These are phyloP conservation scores for Ennomos fuscantarius DNA, from an alignment of 2,888 invertebrate species.

Conservation along the genomic window DNA sequence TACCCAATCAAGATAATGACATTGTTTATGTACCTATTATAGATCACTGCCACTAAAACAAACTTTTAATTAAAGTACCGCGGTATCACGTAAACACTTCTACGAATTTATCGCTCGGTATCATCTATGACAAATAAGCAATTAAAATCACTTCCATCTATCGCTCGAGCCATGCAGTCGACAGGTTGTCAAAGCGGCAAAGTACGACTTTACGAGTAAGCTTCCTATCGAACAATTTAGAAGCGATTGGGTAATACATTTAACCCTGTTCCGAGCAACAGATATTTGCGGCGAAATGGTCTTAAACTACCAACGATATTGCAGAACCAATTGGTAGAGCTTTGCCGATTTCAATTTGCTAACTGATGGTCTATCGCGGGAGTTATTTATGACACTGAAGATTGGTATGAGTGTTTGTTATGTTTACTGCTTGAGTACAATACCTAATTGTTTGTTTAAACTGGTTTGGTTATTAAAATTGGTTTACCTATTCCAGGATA, in stretches of 20 bases:
- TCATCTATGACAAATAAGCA: slow-evolving; percentile 31
- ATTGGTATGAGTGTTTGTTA: background rate
- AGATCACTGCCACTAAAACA: too few species aligned
- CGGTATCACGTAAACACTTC: slow-evolving; percentile 5
- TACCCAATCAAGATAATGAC: too few species aligned
- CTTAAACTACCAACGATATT: slow-evolving; percentile 38
- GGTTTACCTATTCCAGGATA: too few species aligned
- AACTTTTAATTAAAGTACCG: background rate
- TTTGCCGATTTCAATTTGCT: slow-evolving; percentile 40
- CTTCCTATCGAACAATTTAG: slow-evolving; percentile 40
- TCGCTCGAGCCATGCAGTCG: slow-evolving; percentile 38
- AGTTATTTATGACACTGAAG: slow-evolving; percentile 29
- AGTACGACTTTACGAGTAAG: slow-evolving; percentile 35
- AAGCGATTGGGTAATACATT: slow-evolving; percentile 38
- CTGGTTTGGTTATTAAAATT: too few species aligned
- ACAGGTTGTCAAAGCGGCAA: slow-evolving; percentile 44
- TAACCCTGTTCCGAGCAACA: slow-evolving; percentile 42
- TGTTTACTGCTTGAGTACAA: background rate
- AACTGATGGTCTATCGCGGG: slow-evolving; percentile 31
- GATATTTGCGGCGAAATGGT: slow-evolving; percentile 40
- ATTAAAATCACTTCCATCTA: slow-evolving; percentile 37
- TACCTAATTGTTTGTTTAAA: background rate
- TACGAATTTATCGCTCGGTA: slow-evolving; percentile 10
- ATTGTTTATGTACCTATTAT: too few species aligned
- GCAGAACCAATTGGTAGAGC: slow-evolving; percentile 33